Conservation (phyloP, 2,888 invertebrate genomes). For the Cheilosia pagana region DNA sequence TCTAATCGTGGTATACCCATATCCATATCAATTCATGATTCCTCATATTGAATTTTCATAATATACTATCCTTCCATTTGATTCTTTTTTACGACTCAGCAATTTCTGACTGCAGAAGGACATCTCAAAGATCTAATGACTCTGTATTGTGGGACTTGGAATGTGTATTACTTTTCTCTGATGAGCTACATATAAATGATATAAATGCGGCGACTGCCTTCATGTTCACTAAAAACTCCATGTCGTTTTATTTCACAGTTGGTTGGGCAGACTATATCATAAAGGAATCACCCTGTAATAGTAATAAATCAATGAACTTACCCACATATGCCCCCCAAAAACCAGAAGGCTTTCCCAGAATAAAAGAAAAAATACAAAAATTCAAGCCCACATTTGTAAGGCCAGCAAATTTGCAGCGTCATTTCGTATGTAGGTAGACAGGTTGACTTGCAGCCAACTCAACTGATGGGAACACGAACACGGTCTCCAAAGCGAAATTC, state of each 20-base stretch:
- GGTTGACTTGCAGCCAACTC: slow-evolving; percentile 28
- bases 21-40: not conserved
- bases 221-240: slow-evolving; percentile 1
- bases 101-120: not conserved
- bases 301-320: slow-evolving; percentile 27
- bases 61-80: not conserved
- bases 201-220: slow-evolving; percentile 3
- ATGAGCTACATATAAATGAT: slow-evolving; percentile 38
- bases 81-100: no score
- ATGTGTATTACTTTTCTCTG: not conserved
- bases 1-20: not conserved
- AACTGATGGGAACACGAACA: slow-evolving; percentile 14
- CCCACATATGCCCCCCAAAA: slow-evolving; percentile 3
- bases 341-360: slow-evolving; percentile 18
- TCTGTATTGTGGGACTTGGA: slow-evolving; percentile 1
- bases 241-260: slow-evolving; percentile 10
- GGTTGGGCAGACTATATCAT: not conserved
- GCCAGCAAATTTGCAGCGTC: slow-evolving; percentile 4
- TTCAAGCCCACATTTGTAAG: slow-evolving; percentile 7
- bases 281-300: slow-evolving; percentile 26
- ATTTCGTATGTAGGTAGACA: slow-evolving; percentile 36
- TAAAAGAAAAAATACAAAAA: slow-evolving; percentile 5
- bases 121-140: slow-evolving; percentile 2
- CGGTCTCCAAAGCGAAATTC: slow-evolving; percentile 24
- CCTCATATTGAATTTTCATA: not conserved